Evolutionary conservation across 1,140 invertebrate genomes (phyloP).

Genomic region (Ylistrum balloti): DNA sequence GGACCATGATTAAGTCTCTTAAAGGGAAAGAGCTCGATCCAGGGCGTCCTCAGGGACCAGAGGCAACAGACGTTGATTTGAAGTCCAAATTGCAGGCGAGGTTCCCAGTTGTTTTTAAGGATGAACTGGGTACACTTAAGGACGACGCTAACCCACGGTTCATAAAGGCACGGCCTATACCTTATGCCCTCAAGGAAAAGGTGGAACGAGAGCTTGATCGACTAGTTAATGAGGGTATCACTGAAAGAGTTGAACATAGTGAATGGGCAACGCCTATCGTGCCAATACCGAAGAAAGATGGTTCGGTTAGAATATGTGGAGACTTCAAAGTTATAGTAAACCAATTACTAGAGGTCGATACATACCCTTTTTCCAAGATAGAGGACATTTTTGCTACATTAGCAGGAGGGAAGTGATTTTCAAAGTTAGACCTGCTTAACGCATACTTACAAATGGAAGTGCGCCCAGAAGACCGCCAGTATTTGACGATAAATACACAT

Average conservation of each 20-base stretch:
- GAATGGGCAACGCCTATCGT: conserved; percentile 75
- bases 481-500: conserved; percentile 78
- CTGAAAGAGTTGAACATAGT: conserved; percentile 34
- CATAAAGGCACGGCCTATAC: conserved; percentile 70
- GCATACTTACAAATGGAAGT: conserved; percentile 74
- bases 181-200: conserved; percentile 77
- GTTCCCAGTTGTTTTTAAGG: conserved; percentile 47
- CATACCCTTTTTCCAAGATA: conserved; percentile 51
- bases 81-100: too few relatives aligned
- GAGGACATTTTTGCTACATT: conserved; percentile 60
- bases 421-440: conserved; percentile 74
- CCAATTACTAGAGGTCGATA: neutral
- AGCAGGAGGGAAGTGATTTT: conserved; percentile 67
- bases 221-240: conserved; percentile 60
- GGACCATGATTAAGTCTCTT: neutral
- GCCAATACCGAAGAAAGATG: conserved; percentile 77
- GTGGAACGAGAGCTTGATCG: conserved; percentile 55
- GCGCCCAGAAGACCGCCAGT: conserved; percentile 17
- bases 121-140: conserved; percentile 52
- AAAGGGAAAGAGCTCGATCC: neutral
- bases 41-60: neutral
- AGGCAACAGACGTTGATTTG: too few relatives aligned
- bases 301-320: too few relatives aligned
- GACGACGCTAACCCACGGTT: conserved; percentile 53
- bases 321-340: conserved; percentile 79